Evolutionary conservation across 1,140 invertebrate genomes (phyloP).

Genomic region (Tetragnatha versicolor): DNA sequence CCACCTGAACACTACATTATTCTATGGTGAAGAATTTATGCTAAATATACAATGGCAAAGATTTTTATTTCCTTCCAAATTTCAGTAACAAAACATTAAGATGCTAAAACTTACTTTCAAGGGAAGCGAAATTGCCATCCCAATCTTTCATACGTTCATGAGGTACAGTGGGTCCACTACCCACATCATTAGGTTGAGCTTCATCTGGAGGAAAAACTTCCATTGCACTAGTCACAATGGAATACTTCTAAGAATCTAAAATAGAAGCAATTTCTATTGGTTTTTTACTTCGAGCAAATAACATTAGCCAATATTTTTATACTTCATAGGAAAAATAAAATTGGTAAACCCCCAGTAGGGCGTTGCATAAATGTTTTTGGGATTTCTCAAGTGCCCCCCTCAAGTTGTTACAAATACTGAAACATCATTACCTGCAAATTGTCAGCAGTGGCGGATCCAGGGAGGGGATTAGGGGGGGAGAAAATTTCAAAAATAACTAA

Average conservation of each 20-base stretch:
- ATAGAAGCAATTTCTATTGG: not conserved
- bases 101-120: slow-evolving; percentile 39
- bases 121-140: slow-evolving; percentile 49
- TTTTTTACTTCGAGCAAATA: too few relatives aligned
- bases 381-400: too few relatives aligned
- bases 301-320: too few relatives aligned
- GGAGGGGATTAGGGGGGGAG: too few relatives aligned
- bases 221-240: slow-evolving; percentile 43
- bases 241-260: not conserved
- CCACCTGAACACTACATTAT: not conserved
- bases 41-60: not conserved
- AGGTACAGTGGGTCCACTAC: slow-evolving; percentile 17
- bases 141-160: slow-evolving; percentile 48
- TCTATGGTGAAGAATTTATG: not conserved
- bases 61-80: too few relatives aligned
- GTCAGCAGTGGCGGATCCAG: too few relatives aligned
- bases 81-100: too few relatives aligned
- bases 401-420: too few relatives aligned
- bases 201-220: slow-evolving; percentile 54
- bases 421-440: too few relatives aligned
- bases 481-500: too few relatives aligned
- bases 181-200: slow-evolving; percentile 28
- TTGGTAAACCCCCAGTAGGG: too few relatives aligned
- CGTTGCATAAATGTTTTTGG: too few relatives aligned
- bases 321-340: not conserved